Conservation (phyloP, 2,888 invertebrate species). For the Mesopsocus fuscifrons region DNA sequence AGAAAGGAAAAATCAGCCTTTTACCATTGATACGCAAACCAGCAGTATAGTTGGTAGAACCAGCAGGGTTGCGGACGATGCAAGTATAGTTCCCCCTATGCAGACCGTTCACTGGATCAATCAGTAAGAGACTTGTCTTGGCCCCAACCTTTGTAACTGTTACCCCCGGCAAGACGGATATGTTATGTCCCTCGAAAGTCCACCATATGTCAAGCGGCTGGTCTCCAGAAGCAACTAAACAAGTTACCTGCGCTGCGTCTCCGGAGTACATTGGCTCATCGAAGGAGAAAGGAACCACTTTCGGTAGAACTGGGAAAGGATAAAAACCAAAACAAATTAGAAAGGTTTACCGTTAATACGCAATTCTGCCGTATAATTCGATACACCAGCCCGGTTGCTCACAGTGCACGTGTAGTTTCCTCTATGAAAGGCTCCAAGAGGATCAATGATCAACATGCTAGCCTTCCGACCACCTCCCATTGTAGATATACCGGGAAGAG, state of each 20-base stretch:
- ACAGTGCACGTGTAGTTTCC: conserved; percentile 39
- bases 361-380: conserved; percentile 30
- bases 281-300: conserved; percentile 43
- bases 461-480: conserved; percentile 28
- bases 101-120: conserved; percentile 21
- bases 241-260: conserved; percentile 28
- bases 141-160: conserved; percentile 19
- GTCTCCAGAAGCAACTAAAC: conserved; percentile 34
- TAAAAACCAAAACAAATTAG: conserved; percentile 6
- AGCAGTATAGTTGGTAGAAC: conserved; percentile 22
- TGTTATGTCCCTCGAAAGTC: conserved; percentile 35
- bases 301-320: conserved; percentile 37
- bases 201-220: conserved; percentile 45
- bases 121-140: conserved; percentile 21
- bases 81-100: conserved; percentile 26
- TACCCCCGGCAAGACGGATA: conserved; percentile 15
- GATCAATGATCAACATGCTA: conserved; percentile 18
- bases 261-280: conserved; percentile 23
- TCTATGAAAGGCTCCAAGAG: conserved; percentile 20
- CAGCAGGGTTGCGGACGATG: conserved; percentile 23
- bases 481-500: conserved; percentile 21
- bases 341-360: conserved; percentile 36
- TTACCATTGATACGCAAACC: conserved; percentile 23
- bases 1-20: neutral
- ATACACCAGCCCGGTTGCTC: conserved; percentile 34